These are phyloP conservation scores for Bombus balteatus DNA, from an alignment of 1,140 invertebrate species.

Conservation along the genomic window DNA sequence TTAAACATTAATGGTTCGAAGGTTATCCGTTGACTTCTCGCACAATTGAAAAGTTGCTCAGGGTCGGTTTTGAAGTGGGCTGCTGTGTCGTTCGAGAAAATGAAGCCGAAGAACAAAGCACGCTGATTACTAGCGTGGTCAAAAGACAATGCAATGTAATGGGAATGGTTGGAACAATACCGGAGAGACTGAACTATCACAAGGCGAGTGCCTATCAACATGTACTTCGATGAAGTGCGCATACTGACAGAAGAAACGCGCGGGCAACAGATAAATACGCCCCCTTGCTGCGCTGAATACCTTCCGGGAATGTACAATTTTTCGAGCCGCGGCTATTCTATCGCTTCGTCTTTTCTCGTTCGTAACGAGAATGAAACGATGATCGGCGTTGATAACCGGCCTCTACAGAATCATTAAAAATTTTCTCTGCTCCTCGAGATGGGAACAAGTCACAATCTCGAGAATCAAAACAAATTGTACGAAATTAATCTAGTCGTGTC, in stretches of 20 bases:
- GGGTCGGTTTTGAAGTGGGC: conserved; percentile 49
- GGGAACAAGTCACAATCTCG: too few species aligned
- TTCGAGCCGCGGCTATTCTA: too few species aligned
- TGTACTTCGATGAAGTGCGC: conserved; percentile 43
- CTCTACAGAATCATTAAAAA: too few species aligned
- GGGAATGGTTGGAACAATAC: conserved; percentile 62
- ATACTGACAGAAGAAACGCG: conserved; percentile 22
- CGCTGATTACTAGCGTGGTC: conserved; percentile 61
- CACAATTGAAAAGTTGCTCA: conserved; percentile 51
- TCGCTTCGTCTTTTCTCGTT: too few species aligned
- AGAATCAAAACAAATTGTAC: too few species aligned
- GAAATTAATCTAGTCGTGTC: too few species aligned
- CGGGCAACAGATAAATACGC: conserved; percentile 11
- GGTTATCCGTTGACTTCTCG: conserved; percentile 18
- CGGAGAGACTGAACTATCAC: conserved; percentile 54
- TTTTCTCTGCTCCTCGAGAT: too few species aligned
- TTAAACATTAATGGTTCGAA: conserved; percentile 14
- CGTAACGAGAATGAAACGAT: too few species aligned
- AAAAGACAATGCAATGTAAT: conserved; percentile 69
- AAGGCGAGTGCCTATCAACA: conserved; percentile 56
- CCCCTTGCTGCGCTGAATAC: background rate
- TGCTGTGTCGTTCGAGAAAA: conserved; percentile 54
- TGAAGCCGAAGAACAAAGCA: conserved; percentile 60
- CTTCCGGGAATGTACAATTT: conserved; percentile 1
- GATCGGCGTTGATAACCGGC: too few species aligned